Evolutionary conservation across 2,113 vertebrate genomes (phyloP), one percentile per base, ranked within the genome.

Genomic region (Microcebus lehilahytsara): DNA sequence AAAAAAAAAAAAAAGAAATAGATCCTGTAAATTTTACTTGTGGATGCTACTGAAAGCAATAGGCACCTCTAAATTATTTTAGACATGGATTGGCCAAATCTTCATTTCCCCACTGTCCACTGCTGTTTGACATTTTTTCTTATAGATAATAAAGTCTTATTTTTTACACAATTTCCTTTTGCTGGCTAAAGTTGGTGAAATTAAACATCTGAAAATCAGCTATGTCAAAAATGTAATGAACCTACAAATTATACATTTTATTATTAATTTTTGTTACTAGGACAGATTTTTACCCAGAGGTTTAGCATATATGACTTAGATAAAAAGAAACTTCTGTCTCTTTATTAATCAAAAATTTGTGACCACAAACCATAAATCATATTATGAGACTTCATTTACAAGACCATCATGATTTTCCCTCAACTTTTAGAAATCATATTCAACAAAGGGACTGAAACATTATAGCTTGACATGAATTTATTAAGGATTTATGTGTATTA

Each of bases 391-490:
- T 96, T 89, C 42, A 58, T 46, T 96, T 92, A 49, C 7, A 85
- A 83, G 14, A 3, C 0, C 19, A 87, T 23, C 8, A 49, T 42
- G 11, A 81, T 88, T 27, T 87, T 89, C 25, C 14, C 27, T 86
- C 93, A 87, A 95, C 6, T 93, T 79, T 67, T 51, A 85, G 9
- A 81, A 95, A 94, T 37, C 11, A 27, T 67, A 69, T 20, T 85
- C 7, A 69, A 62, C 5, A 81, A 71, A 58, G 37, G 20, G 11
- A 1, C 14, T 60, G 10, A 85, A 86, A 67, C 62, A 79, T 80
- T 90, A 16, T 53, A 79, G n/a, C 9, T 89, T 85, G 53, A 49
- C 4, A 27, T 37, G 5, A 3, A 32, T 37, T 60, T 80, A 64
- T 89, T 71, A 88, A 51, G 12, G 2, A 0, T 49, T 58, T 66